Base-by-base conservation (phyloP, 92 coral and sea anemone species). In the Palythoa grandiflora region DNA sequence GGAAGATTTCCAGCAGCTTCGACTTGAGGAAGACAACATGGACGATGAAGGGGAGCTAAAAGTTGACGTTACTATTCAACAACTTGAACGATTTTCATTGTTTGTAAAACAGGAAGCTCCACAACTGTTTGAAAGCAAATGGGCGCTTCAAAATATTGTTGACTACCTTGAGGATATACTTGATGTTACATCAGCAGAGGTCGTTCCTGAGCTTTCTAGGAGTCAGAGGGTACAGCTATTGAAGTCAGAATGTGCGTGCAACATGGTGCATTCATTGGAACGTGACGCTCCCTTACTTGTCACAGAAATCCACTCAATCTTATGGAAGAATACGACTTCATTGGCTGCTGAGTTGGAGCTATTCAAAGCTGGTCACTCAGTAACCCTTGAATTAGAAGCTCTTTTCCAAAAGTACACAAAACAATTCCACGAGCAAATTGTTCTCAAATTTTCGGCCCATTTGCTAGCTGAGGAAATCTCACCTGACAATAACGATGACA, bases 121-220 rank as follows among this genome's bases (percentile, higher is more conserved):
- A 16, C 97, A 92, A 63, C 90, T 97, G 2, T 20, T 88, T 9
- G 91, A 88, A 60, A 57, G 86, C 54, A 87, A 89, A 3, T 63
- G 87, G 83, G 90, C 92, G 55, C 83, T 77, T 20, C 37, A 53
- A 36, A 83, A 77, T 47, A 83, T 87, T 37, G 88, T 63, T 28
- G 70, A 81, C 14, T 97, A 97, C 80, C 77, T 97, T 36, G 95
- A 93, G 28, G 99, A 97, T 94, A 73, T 91, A 70, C 93, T 97
- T 44, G 99, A 95, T 57, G 68, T 94, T 61, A 85, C 75, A 83
- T 87, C 99, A 28, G 90, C 90, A 50, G 94, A 88, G 68, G 71
- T 97, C 77, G 89, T 90, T 2, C 51, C 55, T 15, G 73, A 40
- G 12, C 68, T 96, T 47, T n/a, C 68, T 15, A 95, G 98, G 35